These are phyloP conservation scores for Cataglyphis altisquamis DNA, from an alignment of 2,888 invertebrate genomes.

Conservation along the genomic window DNA sequence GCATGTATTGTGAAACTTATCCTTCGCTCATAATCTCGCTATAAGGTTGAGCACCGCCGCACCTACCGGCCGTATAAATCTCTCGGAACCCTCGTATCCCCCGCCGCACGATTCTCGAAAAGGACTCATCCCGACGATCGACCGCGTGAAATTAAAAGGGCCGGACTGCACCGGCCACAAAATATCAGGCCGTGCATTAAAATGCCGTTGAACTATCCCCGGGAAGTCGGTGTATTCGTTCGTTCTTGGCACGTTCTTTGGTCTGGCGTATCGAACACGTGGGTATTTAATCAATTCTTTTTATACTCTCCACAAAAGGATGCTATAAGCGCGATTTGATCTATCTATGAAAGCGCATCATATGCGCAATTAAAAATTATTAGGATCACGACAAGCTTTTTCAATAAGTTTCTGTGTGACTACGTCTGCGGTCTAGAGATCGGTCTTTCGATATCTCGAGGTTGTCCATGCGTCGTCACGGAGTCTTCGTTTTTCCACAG, in stretches of 20 bases:
- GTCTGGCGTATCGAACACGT: slow-evolving; percentile 39
- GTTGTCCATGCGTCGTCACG: slow-evolving; percentile 35
- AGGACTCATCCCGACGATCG: slow-evolving; percentile 69
- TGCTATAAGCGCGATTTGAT: slow-evolving; percentile 23
- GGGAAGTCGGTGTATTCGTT: slow-evolving; percentile 57
- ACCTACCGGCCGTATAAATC: slow-evolving; percentile 74
- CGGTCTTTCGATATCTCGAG: slow-evolving; percentile 63
- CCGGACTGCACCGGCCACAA: slow-evolving; percentile 52
- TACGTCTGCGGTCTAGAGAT: slow-evolving; percentile 59
- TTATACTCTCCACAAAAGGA: slow-evolving; percentile 2
- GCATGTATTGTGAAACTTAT: neutral
- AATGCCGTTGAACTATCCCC: slow-evolving; percentile 69
- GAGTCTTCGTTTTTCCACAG: neutral
- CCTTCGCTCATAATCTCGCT: neutral
- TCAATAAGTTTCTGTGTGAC: slow-evolving; percentile 47
- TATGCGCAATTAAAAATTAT: slow-evolving; percentile 36
- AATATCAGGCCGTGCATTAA: slow-evolving; percentile 60
- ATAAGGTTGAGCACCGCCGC: slow-evolving; percentile 71
- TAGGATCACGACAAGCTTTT: slow-evolving; percentile 45
- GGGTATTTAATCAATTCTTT: slow-evolving; percentile 65
- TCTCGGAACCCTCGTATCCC: slow-evolving; percentile 67
- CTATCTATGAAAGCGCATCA: slow-evolving; percentile 3
- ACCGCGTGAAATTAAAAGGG: slow-evolving; percentile 75
- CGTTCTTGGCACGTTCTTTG: slow-evolving; percentile 5
- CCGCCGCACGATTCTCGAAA: slow-evolving; percentile 64